A percentile compares a stretch with the other conserved stretches of the same genome.
These are phyloP conservation scores for Helostoma temminkii DNA, from an alignment of 2,797 vertebrate species.

Conservation along the genomic window DNA sequence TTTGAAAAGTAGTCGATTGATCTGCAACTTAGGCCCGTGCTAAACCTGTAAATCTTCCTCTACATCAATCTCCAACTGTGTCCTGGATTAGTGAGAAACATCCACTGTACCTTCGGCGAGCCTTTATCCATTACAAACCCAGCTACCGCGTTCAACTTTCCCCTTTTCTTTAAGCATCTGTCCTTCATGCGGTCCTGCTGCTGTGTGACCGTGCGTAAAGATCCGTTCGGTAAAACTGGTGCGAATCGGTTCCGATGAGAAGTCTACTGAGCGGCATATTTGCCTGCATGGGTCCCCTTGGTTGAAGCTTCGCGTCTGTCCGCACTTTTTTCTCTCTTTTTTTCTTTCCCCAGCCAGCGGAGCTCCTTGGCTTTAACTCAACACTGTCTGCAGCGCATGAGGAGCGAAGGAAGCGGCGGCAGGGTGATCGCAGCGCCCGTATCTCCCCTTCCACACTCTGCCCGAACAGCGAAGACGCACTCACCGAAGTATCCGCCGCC, in stretches of 20 bases:
- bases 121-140: conserved; percentile 69
- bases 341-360: conserved; percentile 5
- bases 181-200: conserved; percentile 74
- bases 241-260: conserved; percentile 59
- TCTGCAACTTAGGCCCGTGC: background rate
- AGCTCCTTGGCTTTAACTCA: conserved; percentile 58
- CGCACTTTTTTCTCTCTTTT: conserved; percentile 11
- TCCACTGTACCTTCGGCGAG: conserved; percentile 74
- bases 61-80: background rate
- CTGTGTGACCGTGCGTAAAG: conserved; percentile 62
- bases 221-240: conserved; percentile 56
- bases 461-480: conserved; percentile 66
- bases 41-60: background rate
- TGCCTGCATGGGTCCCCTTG: conserved; percentile 48
- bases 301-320: conserved; percentile 38
- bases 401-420: conserved; percentile 40
- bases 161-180: conserved; percentile 41
- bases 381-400: conserved; percentile 52
- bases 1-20: conserved; percentile 6
- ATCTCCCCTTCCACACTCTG: conserved; percentile 59
- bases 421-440: conserved; percentile 51
- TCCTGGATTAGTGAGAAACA: conserved; percentile 18
- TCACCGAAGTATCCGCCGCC: conserved; percentile 68
- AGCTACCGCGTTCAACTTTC: conserved; percentile 68
- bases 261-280: conserved; percentile 64